Evolutionary conservation across 2,797 vertebrate genomes (phyloP), one percentile per base, ranked within the genome.

Genomic region (Euthynnus affinis): DNA sequence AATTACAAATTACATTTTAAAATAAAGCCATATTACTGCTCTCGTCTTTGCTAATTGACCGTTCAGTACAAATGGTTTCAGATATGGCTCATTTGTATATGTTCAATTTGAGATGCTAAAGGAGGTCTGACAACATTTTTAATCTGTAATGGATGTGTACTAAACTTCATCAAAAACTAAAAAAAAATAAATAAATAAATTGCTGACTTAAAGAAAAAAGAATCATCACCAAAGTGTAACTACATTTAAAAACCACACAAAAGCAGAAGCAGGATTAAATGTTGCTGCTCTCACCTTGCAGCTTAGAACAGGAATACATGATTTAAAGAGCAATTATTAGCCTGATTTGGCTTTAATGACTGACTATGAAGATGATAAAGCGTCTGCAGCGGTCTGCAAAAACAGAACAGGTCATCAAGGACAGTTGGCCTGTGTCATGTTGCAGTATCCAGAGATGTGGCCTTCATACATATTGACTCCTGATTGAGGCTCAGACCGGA

Each of bases 21-120:
- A 83, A 67, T 40, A 57, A 76, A 74, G 66, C 72, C 62, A 73
- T 55, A 51, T 83, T 76, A 59, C 71, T 17, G 60, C 56, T 70
- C 81, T 66, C 22, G 17, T 75, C 59, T 22, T 71, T 27, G 57
- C 68, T 90, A 86, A 90, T 88, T 88, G 85, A 87, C 83, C 73
- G 12, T 81, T 87, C 58, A 55, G 58, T 71, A 68, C 75, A 78
- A 87, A 87, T 90, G 81, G 58, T 79, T 86, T 82, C 42, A 73
- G 82, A 84, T 78, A 44, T 83, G 84, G 79, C 78, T 88, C 87
- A 87, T 90, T 89, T 81, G 53, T 61, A 64, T 48, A 37, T 75
- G 71, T 74, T 80, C 67, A 71, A 46, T 84, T 70, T 84, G 78
- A 69, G 63, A 76, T 37, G 70, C 78, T 80, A 80, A 72, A 76